Base-by-base conservation (phyloP, 2,797 vertebrate genomes). In the Cuniculus paca region DNA sequence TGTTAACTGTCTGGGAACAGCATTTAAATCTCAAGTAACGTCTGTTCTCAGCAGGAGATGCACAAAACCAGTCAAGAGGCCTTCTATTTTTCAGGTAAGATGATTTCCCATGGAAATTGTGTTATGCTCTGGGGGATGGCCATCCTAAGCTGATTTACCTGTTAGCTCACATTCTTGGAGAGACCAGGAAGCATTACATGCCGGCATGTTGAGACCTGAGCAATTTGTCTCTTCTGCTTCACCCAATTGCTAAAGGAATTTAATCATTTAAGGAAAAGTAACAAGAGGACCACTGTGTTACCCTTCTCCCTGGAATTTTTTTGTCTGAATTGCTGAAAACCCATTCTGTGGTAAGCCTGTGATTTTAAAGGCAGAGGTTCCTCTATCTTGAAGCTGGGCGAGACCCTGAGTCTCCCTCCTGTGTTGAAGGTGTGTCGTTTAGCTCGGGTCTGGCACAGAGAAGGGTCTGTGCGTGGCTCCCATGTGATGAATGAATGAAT, bases 91-190 rank as follows among this genome's bases (percentile, higher is more conserved):
- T 42, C n/a, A 11, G 77, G 75, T 42, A 89, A 84, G 56, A 61
- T 85, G 78, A 74, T 56, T 90, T 86, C 52, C 5, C 19, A n/a
- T 93, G 95, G 61, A 65, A 54, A 6, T 48, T n/a, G 0, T 63
- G 34, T 34, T 13, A 39, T 81, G 72, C 74, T 90, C 7, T 7
- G 78, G 19, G 63, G 45, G 17, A 75, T 11, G 45, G 50, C 68
- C 63, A 77, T 54, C 26, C 63, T 89, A 42, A 86, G 60, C 77
- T 45, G 72, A 75, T 79, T 79, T 79, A 79, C 83, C 89, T 79
- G 56, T 89, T 94, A 39, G 58, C 19, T 78, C 61, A 42, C 83
- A 58, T 84, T 90, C 91, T 83, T 50, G 50, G 81, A 48, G 78
- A 61, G 61, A 79, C 7, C 3, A 52, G 60, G 39, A 78, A 65